Evolutionary conservation across 2,888 invertebrate genomes (phyloP).

Genomic region (Aricia artaxerxes): DNA sequence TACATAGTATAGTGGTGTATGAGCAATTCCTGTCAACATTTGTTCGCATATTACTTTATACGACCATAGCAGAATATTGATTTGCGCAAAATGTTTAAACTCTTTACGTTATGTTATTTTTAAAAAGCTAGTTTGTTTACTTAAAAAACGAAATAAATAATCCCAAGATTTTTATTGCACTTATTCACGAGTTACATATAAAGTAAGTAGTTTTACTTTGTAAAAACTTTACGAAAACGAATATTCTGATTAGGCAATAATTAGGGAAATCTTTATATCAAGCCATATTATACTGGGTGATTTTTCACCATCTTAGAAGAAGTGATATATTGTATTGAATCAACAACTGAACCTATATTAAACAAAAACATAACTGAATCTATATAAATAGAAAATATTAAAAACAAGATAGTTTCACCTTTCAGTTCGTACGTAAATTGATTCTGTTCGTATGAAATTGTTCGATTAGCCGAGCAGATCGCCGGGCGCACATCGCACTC

Average conservation of each 20-base stretch:
- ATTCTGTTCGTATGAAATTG: background rate
- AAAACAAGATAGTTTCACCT: background rate
- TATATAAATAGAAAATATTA: background rate
- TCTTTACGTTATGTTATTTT: background rate
- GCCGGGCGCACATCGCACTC: too few species aligned
- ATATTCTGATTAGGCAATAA: background rate
- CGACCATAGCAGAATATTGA: constrained; percentile 26
- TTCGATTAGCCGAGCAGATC: background rate
- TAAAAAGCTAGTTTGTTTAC: background rate
- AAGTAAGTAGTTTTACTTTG: background rate
- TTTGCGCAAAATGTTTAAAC: constrained; percentile 1
- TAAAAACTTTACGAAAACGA: constrained; percentile 1
- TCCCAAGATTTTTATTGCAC: background rate
- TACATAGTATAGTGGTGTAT: constrained; percentile 75
- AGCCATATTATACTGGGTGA: background rate
- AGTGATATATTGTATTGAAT: background rate
- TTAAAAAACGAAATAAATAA: background rate
- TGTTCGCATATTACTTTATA: background rate
- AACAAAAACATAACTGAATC: background rate
- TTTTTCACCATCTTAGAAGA: background rate
- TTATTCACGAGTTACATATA: background rate
- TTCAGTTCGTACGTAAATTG: background rate
- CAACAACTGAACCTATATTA: background rate
- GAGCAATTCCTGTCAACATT: constrained; percentile 65
- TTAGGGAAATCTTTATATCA: background rate